phyloP scores from a whole-genome alignment of 2,888 invertebrate genomes.

The Melinaea marsaeus region DNA sequence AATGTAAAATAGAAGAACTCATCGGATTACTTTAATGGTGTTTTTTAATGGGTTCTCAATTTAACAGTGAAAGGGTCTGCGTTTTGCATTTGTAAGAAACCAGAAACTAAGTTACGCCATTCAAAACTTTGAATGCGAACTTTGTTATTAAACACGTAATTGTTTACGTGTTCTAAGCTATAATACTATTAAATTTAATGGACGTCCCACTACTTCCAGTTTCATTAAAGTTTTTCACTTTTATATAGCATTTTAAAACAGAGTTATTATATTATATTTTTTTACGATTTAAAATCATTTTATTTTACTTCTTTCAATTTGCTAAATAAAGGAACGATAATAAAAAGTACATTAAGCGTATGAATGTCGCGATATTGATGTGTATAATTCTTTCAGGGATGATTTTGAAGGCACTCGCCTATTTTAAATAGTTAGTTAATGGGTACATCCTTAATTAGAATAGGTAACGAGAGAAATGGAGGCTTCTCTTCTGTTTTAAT shows the following conservation, averaged over 20 bases:
- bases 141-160: conserved; percentile 31
- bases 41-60: not conserved
- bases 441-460: conserved; percentile 76
- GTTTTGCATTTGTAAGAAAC: conserved; percentile 25
- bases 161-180: conserved; percentile 27
- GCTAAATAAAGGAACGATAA: not conserved
- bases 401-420: conserved; percentile 65
- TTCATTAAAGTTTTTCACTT: conserved; percentile 1
- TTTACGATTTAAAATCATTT: not conserved
- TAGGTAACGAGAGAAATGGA: conserved; percentile 64
- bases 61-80: conserved; percentile 9
- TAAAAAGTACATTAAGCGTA: conserved; percentile 19
- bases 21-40: not conserved
- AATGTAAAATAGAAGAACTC: not conserved
- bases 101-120: conserved; percentile 28
- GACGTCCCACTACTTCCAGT: conserved; percentile 21
- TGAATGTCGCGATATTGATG: conserved; percentile 43
- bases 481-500: conserved; percentile 73
- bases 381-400: conserved; percentile 62
- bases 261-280: conserved; percentile 16
- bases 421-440: conserved; percentile 77
- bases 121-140: conserved; percentile 33
- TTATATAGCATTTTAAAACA: not conserved
- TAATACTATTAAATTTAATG: conserved; percentile 29
- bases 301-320: conserved; percentile 5